A percentile compares a stretch with the other conserved stretches of the same genome.
These are phyloP conservation scores for Bombus confusus DNA, from an alignment of 1,140 invertebrate genomes.

Conservation along the genomic window DNA sequence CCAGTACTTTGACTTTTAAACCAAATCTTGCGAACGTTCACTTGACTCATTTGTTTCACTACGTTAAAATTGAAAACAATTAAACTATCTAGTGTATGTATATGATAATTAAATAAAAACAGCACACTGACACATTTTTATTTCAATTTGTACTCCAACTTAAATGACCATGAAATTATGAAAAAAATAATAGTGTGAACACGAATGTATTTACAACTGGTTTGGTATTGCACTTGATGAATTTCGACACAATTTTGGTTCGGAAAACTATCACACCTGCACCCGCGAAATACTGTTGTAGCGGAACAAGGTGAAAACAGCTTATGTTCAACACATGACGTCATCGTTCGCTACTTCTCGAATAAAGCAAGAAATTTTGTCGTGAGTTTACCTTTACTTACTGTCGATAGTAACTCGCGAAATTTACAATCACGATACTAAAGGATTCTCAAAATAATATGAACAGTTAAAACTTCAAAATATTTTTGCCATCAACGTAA, in stretches of 20 bases:
- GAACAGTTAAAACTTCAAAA: constrained; percentile 13
- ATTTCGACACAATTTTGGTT: neutral
- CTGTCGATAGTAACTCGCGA: neutral
- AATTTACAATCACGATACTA: neutral
- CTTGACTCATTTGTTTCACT: neutral
- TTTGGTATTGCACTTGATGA: neutral
- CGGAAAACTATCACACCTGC: constrained; percentile 48
- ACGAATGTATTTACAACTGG: neutral
- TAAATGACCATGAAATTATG: neutral
- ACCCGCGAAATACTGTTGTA: constrained; percentile 45
- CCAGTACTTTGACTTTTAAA: neutral
- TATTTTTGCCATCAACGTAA: constrained; percentile 35
- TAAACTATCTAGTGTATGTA: neutral
- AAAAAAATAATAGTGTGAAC: no score
- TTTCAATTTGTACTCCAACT: neutral
- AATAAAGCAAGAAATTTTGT: constrained; percentile 57
- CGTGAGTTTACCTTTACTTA: neutral
- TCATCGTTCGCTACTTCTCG: constrained; percentile 64
- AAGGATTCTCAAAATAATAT: neutral
- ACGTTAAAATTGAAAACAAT: neutral
- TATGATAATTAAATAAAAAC: constrained; percentile 14
- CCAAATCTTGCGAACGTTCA: neutral
- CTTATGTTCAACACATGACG: constrained; percentile 73
- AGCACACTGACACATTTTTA: constrained; percentile 7
- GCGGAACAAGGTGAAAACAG: constrained; percentile 59